These are phyloP conservation scores for Brenthis ino DNA, from an alignment of 2,888 invertebrate genomes.

Conservation along the genomic window DNA sequence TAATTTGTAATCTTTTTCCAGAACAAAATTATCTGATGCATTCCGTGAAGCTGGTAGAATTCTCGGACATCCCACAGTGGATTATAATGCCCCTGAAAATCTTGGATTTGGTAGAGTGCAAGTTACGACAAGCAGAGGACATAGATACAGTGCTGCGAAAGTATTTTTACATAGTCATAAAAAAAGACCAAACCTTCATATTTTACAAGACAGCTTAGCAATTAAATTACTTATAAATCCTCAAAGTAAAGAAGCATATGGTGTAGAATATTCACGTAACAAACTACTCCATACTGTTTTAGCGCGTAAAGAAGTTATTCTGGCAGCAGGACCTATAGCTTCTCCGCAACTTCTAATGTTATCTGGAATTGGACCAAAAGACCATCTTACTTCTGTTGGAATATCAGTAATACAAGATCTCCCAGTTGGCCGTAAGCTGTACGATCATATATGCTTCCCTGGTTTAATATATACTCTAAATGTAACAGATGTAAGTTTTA, in stretches of 20 bases:
- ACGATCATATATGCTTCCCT: slow-evolving; percentile 83
- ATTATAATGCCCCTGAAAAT: slow-evolving; percentile 85
- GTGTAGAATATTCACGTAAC: slow-evolving; percentile 85
- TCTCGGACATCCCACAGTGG: slow-evolving; percentile 85
- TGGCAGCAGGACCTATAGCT: slow-evolving; percentile 93
- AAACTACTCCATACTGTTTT: slow-evolving; percentile 69
- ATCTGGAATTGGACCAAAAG: slow-evolving; percentile 85
- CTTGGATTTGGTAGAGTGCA: slow-evolving; percentile 86
- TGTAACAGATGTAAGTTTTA: slow-evolving; percentile 59
- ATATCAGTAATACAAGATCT: slow-evolving; percentile 84
- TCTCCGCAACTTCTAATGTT: slow-evolving; percentile 95
- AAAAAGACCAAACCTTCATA: slow-evolving; percentile 85
- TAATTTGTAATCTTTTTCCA: slow-evolving; percentile 47
- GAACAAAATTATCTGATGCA: slow-evolving; percentile 67
- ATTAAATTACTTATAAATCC: slow-evolving; percentile 86
- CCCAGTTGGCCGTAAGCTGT: slow-evolving; percentile 85
- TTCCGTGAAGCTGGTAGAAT: slow-evolving; percentile 85
- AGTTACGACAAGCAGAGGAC: slow-evolving; percentile 81
- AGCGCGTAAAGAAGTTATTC: slow-evolving; percentile 90
- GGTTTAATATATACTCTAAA: slow-evolving; percentile 72
- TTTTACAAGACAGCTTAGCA: slow-evolving; percentile 84
- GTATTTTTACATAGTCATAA: slow-evolving; percentile 84
- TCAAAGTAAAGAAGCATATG: slow-evolving; percentile 84
- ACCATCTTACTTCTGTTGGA: slow-evolving; percentile 77
- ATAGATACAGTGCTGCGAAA: slow-evolving; percentile 85